Evolutionary conservation across 30 jellyfish, hydroid and myxozoan species (phyloP), one percentile per base, ranked within the genome.

Genomic region (Aurelia aurita): DNA sequence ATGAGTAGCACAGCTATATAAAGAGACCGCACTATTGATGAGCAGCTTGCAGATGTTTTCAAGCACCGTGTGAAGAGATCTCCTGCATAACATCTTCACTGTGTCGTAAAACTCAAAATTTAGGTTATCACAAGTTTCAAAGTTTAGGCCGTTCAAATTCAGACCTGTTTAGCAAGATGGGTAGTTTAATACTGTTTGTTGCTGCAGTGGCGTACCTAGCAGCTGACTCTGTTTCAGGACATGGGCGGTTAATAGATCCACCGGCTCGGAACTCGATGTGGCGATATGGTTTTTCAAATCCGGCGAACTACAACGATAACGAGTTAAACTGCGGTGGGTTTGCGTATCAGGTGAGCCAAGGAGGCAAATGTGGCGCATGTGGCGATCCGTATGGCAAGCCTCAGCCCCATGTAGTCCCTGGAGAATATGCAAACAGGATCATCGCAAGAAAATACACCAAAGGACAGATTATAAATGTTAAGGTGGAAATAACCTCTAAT

Each of bases 321-420:
- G 85, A 85, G 71, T 57, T 72, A 18, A 85, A 85, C 84, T 85
- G 95, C 53, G 95, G 95, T 3, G 95, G 95, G 35, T 72, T 85
- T 60, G 19, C 84, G 2, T 31, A 35, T n/a, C 95, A 85, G 19
- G 22, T 54, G 69, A 74, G 61, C 45, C 18, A 63, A 46, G 75
- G 84, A 11, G 95, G 95, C 2, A 58, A 72, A 59, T 85, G 95
- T 55, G 95, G 95, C 19, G 89, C 61, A 12, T 85, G 95, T 47
- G 95, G 95, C 72, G 95, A 85, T 44, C 89, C 95, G 3, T 72
- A 31, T 62, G 79, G 79, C 60, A 65, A 22, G 28, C 28, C 51
- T 3, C 84, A 67, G 29, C 64, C 27, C 9, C 78, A 61, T 35
- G 81, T 61, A 13, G 34, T 35, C 74, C 88, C 88, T 27, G 88